phyloP scores from a whole-genome alignment of 2,113 vertebrate genomes.

The Phodopus roborovskii region DNA sequence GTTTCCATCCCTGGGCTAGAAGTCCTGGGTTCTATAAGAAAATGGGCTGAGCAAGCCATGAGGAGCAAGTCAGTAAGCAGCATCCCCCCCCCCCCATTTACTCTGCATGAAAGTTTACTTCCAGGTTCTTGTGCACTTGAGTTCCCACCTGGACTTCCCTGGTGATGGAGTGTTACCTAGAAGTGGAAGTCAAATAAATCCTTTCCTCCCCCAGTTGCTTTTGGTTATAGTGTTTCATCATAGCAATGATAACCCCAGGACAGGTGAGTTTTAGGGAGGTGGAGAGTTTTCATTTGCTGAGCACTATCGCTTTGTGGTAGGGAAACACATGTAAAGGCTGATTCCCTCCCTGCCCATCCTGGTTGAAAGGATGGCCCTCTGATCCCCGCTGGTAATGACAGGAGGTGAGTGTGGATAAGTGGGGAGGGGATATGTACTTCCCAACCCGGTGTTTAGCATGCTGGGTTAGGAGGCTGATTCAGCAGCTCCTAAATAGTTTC shows the following conservation, averaged over 20 bases:
- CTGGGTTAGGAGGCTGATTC: not conserved
- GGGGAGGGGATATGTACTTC: not conserved
- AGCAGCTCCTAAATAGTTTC: not conserved
- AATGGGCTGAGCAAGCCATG: not conserved
- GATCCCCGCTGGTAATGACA: not conserved
- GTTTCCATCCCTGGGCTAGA: not conserved
- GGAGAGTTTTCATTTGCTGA: slow-evolving; percentile 38
- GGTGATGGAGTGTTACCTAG: not conserved
- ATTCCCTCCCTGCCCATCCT: not conserved
- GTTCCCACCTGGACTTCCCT: not conserved
- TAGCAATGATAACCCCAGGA: not conserved
- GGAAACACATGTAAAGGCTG: not conserved
- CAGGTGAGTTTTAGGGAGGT: not conserved
- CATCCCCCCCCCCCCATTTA: not conserved
- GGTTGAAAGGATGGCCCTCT: not conserved
- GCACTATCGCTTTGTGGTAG: not conserved
- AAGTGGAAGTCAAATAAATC: not conserved
- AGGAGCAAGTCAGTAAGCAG: not conserved
- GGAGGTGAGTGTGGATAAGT: not conserved
- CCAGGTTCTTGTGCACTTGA: not conserved
- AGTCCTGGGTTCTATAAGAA: not conserved
- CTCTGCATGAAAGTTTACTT: too few relatives aligned
- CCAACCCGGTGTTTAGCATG: not conserved
- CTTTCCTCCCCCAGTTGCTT: not conserved
- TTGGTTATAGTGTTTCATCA: not conserved